Evolutionary conservation across 2,797 vertebrate species (phyloP).

Genomic region (Chrosomus eos): DNA sequence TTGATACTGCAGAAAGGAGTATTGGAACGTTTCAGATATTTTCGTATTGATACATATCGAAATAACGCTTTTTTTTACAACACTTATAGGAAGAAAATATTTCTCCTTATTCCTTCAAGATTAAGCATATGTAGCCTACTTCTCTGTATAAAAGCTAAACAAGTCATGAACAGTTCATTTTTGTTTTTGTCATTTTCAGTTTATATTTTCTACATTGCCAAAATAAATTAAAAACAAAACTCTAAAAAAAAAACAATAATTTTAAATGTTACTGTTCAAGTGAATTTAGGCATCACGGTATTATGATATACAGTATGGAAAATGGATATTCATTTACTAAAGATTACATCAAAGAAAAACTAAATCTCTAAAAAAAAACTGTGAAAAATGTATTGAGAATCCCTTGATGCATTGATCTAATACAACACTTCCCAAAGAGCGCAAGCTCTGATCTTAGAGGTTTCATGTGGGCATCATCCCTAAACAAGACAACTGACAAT

Average conservation of each 20-base stretch:
- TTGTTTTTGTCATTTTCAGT: too few relatives aligned
- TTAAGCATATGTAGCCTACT: not conserved
- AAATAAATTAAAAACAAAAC: not conserved
- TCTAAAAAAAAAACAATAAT: not conserved
- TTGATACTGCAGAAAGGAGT: too few relatives aligned
- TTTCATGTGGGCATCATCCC: conserved; percentile 30
- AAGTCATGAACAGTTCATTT: not conserved
- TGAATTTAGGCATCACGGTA: not conserved
- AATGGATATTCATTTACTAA: not conserved
- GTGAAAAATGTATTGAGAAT: not conserved
- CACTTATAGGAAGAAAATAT: not conserved
- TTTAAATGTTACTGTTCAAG: not conserved
- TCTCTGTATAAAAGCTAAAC: not conserved
- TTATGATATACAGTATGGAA: not conserved
- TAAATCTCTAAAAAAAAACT: not conserved
- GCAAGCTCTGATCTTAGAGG: conserved; percentile 2
- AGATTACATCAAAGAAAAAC: not conserved
- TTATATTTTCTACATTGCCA: not conserved
- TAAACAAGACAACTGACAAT: conserved; percentile 41
- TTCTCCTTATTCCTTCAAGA: not conserved
- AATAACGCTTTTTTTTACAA: too few relatives aligned
- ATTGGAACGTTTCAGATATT: too few relatives aligned
- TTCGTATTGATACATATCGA: too few relatives aligned
- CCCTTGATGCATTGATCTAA: conserved; percentile 1
- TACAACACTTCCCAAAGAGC: not conserved